Conservation (phyloP, 2,888 invertebrate genomes). For the Papilio demoleus region DNA sequence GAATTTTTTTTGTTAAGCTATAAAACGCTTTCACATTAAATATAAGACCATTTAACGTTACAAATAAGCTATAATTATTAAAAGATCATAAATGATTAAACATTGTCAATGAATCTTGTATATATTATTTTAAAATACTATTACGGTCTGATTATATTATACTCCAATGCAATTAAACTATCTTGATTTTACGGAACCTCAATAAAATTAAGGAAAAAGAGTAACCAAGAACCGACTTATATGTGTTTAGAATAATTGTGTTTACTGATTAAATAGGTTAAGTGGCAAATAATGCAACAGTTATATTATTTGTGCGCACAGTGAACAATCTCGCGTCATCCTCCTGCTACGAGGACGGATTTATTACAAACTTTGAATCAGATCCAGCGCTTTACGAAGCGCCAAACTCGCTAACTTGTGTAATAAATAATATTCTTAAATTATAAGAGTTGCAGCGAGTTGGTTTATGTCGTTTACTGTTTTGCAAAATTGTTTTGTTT, state of each 20-base stretch:
- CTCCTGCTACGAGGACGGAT: constrained; percentile 24
- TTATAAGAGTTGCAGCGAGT: constrained; percentile 7
- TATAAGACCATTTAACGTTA: background rate
- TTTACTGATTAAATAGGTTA: constrained; percentile 24
- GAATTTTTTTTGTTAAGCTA: too few relatives aligned
- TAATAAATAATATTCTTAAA: constrained; percentile 29
- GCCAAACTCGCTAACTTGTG: constrained; percentile 24
- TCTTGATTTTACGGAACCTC: too few relatives aligned
- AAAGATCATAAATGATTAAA: background rate
- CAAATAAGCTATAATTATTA: background rate
- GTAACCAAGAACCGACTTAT: too few relatives aligned
- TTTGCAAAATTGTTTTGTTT: constrained; percentile 9
- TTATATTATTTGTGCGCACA: constrained; percentile 26
- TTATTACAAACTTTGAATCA: constrained; percentile 40
- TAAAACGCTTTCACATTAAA: constrained; percentile 5
- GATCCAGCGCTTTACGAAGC: constrained; percentile 30
- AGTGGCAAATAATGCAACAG: constrained; percentile 12
- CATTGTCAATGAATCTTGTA: too few relatives aligned
- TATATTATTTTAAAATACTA: background rate
- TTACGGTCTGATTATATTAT: too few relatives aligned
- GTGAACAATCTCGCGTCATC: constrained; percentile 32
- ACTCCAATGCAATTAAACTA: too few relatives aligned
- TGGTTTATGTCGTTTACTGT: constrained; percentile 12
- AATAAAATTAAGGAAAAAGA: too few relatives aligned
- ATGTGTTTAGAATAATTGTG: background rate